Evolutionary conservation across 2,888 invertebrate species (phyloP), one percentile per base, ranked within the genome.

Genomic region (Liodrosophila aerea): DNA sequence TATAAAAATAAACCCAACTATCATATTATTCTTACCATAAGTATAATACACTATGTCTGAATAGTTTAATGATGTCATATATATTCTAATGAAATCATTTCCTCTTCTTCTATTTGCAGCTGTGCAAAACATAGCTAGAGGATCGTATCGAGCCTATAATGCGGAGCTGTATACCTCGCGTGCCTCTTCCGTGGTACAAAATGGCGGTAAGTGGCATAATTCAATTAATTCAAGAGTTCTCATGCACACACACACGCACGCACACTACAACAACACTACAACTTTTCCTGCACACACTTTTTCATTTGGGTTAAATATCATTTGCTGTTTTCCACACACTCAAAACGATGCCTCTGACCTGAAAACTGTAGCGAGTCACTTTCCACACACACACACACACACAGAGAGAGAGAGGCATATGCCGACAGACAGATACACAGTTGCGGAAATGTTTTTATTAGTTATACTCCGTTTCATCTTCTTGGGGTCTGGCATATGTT

Each of bases 171-270:
- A 62, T 16, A 3, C 64, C 9, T 8, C 73, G 4, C 46, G 73
- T 29, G 18, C 51, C 49, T 70, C 43, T 37, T 53, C 59, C n/a
- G 33, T 64, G 57, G 60, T 62, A 43, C 73, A 59, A 37, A 69
- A 52, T 60, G 62, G 41, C 56, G 81, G 78, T 80, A 39, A 81
- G 84, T 82, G 43, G n/a, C 27, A 9, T n/a, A 40, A 59, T 49
- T 59, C 52, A 63, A 73, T 56, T 60, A 62, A 67, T 58, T 29
- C 33, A n/a, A 30, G 36, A 34, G 12, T 18, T 5, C n/a, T 37
- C 18, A n/a, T n/a, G 1, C 16, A n/a, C 16, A 7, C 16, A 4
- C 37, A n/a, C n/a, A n/a, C n/a, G n/a, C n/a, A n/a, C n/a, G n/a
- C n/a, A n/a, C n/a, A n/a, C n/a, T n/a, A n/a, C n/a, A n/a, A n/a